Evolutionary conservation across 2,113 vertebrate genomes (phyloP), one percentile per base, ranked within the genome.

Genomic region (Abramis brama): DNA sequence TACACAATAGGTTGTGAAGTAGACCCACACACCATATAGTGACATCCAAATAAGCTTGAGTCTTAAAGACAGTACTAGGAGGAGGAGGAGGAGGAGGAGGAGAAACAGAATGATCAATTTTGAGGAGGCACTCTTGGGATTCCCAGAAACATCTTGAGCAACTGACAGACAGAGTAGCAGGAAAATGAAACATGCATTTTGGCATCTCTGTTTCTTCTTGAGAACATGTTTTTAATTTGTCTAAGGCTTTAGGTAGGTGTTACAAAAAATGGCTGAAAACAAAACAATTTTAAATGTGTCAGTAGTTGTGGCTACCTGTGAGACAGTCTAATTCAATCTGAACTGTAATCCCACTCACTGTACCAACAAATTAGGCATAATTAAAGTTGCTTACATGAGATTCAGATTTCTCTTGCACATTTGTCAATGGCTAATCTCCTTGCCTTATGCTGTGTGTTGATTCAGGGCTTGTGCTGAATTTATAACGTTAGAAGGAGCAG

Each of bases 311-410:
- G 57, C 57, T 45, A 80, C 78, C 39, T 80, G 36, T 23, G 55
- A 79, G 64, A 80, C 76, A 43, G n/a, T 39, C 12, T 86, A 80
- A 73, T 80, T 86, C 17, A 80, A 86, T 73, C 39, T 43, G 17
- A 73, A 70, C 55, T 19, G n/a, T n/a, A 85, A 79, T 59, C 64
- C 84, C 33, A 73, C 52, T 73, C 77, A 86, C 66, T 47, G 23
- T 52, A 75, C 57, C 27, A 52, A 55, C 36, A 82, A 57, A 77
- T 47, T n/a, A 66, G n/a, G 23, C 75, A 66, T 17, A 82, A 86
- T 88, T 89, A 86, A 80, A 68, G 43, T n/a, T 59, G 66, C 89
- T 87, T 91, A 87, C 12, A 87, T 25, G 66, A 88, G 82, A 90
- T 90, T 91, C 87, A 82, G 50, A 87, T 64, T 85, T 81, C 43